Conservation (phyloP, 2,797 vertebrate genomes). For the Coendou prehensilis region DNA sequence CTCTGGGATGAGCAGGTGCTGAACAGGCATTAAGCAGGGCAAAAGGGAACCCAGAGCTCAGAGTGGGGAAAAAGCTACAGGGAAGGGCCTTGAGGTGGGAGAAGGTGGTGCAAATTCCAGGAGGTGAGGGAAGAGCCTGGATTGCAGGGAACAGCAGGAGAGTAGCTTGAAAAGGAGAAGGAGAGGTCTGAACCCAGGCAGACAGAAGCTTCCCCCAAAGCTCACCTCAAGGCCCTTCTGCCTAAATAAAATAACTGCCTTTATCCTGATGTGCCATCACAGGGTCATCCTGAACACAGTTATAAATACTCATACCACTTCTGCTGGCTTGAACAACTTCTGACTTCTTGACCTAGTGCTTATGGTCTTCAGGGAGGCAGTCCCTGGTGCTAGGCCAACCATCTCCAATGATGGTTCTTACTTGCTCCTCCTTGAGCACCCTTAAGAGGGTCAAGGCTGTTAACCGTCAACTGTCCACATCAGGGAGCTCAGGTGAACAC, state of each 20-base stretch:
- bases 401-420: neutral
- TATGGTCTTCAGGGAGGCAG: neutral
- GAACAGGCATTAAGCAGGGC: conserved; percentile 36
- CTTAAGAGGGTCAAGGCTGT: neutral
- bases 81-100: neutral
- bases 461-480: neutral
- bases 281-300: neutral
- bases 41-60: neutral
- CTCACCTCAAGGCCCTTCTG: neutral
- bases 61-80: neutral
- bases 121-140: neutral
- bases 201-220: neutral
- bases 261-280: neutral
- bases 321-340: neutral
- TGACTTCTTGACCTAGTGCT: neutral
- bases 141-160: neutral
- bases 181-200: neutral
- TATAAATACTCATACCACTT: neutral
- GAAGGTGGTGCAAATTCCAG: neutral
- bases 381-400: neutral
- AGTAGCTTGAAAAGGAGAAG: neutral
- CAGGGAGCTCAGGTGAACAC: neutral
- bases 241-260: neutral
- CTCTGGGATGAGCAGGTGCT: neutral
- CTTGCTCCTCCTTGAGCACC: neutral